phyloP scores from a whole-genome alignment of 2,888 invertebrate species.

The Aphodius sticticus region DNA sequence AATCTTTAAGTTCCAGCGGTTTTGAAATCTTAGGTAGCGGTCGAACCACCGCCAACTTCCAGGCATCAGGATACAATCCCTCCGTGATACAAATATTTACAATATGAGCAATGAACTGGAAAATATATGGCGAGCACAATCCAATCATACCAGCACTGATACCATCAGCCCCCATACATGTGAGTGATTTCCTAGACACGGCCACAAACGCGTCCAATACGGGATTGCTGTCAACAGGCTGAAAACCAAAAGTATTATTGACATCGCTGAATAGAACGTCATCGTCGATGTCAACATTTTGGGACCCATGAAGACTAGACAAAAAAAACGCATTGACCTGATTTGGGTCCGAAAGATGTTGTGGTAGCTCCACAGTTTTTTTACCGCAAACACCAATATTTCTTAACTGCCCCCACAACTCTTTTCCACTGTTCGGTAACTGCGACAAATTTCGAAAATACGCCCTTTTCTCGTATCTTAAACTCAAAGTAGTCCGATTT shows the following conservation, averaged over 20 bases:
- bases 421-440: neutral
- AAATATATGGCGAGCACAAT: too few relatives aligned
- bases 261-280: neutral
- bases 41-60: too few relatives aligned
- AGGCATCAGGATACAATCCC: too few relatives aligned
- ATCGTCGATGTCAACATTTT: neutral
- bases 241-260: neutral
- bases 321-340: neutral
- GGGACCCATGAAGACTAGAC: neutral
- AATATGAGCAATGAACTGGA: too few relatives aligned
- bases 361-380: neutral
- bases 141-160: too few relatives aligned
- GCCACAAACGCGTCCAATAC: too few relatives aligned
- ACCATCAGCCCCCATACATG: too few relatives aligned
- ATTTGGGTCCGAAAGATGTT: neutral
- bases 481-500: neutral
- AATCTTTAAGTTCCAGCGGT: too few relatives aligned
- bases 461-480: neutral
- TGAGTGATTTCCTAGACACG: too few relatives aligned
- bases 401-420: neutral
- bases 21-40: too few relatives aligned
- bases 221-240: too few relatives aligned
- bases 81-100: too few relatives aligned
- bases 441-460: neutral
- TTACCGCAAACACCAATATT: neutral